Evolutionary conservation across 1,140 invertebrate species (phyloP).

Genomic region (Heliconius eleuchia): DNA sequence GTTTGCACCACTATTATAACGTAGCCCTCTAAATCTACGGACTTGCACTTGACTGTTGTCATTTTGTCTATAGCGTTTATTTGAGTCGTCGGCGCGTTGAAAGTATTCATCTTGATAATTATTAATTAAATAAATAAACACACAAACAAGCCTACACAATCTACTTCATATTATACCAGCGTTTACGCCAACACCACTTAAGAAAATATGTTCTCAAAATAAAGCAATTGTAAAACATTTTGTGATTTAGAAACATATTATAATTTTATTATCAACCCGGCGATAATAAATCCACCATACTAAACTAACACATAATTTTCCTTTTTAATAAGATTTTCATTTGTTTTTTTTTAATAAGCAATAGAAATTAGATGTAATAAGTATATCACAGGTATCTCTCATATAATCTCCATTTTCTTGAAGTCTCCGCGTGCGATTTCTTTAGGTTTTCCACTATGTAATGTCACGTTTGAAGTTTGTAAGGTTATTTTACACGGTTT

Average conservation of each 20-base stretch:
- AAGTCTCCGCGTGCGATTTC: slow-evolving; percentile 28
- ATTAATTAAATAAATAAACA: slow-evolving; percentile 34
- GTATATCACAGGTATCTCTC: slow-evolving; percentile 12
- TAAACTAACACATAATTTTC: slow-evolving; percentile 17
- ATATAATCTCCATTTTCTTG: slow-evolving; percentile 5
- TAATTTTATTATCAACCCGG: slow-evolving; percentile 57
- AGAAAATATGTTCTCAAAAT: slow-evolving; percentile 50
- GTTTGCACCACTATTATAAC: slow-evolving; percentile 97
- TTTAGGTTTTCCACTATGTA: slow-evolving; percentile 47
- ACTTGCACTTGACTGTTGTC: slow-evolving; percentile 79
- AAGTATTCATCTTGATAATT: slow-evolving; percentile 71
- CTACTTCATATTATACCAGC: slow-evolving; percentile 50
- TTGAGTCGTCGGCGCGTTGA: slow-evolving; percentile 74
- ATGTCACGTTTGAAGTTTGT: slow-evolving; percentile 53
- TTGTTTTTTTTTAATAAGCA: no score
- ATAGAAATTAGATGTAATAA: no score
- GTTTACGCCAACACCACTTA: slow-evolving; percentile 76
- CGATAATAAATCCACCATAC: slow-evolving; percentile 61
- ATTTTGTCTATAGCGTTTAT: slow-evolving; percentile 76
- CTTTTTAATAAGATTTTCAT: not conserved
- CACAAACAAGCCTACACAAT: slow-evolving; percentile 26
- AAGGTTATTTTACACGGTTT: slow-evolving; percentile 42
- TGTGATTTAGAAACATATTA: slow-evolving; percentile 34
- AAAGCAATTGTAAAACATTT: slow-evolving; percentile 59
- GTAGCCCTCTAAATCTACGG: slow-evolving; percentile 96